Evolutionary conservation across 1,140 invertebrate genomes (phyloP).

Genomic region (Asbolus verrucosus): DNA sequence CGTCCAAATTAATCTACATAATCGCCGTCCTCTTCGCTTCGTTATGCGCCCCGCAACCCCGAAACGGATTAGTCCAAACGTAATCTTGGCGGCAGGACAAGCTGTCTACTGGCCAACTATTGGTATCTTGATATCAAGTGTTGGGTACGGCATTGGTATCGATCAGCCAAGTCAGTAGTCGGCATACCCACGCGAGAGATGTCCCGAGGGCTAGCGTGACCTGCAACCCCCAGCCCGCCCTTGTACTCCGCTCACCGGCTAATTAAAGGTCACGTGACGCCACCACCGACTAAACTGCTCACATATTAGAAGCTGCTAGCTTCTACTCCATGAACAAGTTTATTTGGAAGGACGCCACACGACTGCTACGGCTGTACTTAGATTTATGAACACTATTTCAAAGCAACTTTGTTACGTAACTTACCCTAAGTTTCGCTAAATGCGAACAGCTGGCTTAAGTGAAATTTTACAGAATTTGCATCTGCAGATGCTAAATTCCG

Average conservation of each 20-base stretch:
- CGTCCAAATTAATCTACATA: conserved; percentile 42
- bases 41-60: not conserved
- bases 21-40: conserved; percentile 22
- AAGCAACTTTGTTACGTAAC: too few relatives aligned
- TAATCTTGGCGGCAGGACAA: conserved; percentile 25
- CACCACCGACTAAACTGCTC: conserved; percentile 54
- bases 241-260: conserved; percentile 55
- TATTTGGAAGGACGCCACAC: too few relatives aligned
- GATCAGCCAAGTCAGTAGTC: conserved; percentile 23
- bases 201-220: conserved; percentile 58
- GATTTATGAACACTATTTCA: too few relatives aligned
- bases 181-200: conserved; percentile 41
- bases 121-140: conserved; percentile 45
- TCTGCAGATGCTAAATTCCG: too few relatives aligned
- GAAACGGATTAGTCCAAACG: conserved; percentile 4
- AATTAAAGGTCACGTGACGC: conserved; percentile 61
- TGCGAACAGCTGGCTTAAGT: too few relatives aligned
- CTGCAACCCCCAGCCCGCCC: conserved; percentile 56
- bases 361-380: too few relatives aligned
- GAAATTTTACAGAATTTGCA: too few relatives aligned
- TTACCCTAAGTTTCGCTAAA: too few relatives aligned
- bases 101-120: conserved; percentile 25
- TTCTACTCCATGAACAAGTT: too few relatives aligned
- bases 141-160: conserved; percentile 40
- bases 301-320: conserved; percentile 51